Evolutionary conservation across 1,140 invertebrate genomes (phyloP).

Genomic region (Heterodera carotae): DNA sequence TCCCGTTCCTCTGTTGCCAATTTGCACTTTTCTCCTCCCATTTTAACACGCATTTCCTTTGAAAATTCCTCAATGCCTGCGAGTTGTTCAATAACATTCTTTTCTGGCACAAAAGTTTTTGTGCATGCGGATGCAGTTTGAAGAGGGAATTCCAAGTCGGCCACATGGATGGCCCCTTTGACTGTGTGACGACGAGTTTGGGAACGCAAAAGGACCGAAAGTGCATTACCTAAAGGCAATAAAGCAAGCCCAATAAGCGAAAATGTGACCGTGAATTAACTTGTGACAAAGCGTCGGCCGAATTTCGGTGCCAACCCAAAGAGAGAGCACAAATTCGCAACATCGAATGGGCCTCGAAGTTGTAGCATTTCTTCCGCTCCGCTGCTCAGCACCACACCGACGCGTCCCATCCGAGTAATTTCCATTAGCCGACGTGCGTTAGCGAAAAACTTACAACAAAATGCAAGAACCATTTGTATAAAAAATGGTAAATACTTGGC

Average conservation of each 20-base stretch:
- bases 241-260: background rate
- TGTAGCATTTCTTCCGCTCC: slow-evolving; percentile 55
- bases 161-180: slow-evolving; percentile 55
- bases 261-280: slow-evolving; percentile 26
- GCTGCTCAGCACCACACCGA: slow-evolving; percentile 49
- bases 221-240: slow-evolving; percentile 52
- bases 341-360: slow-evolving; percentile 61
- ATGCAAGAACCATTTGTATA: background rate
- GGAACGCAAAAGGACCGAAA: slow-evolving; percentile 51
- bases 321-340: slow-evolving; percentile 54
- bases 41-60: slow-evolving; percentile 12
- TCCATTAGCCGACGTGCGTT: slow-evolving; percentile 41
- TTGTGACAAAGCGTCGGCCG: slow-evolving; percentile 41
- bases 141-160: slow-evolving; percentile 37
- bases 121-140: background rate
- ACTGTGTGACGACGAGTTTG: slow-evolving; percentile 52
- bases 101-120: background rate
- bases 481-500: slow-evolving; percentile 46
- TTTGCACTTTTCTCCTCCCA: background rate
- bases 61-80: slow-evolving; percentile 51
- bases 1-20: background rate
- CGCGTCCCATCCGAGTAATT: slow-evolving; percentile 38
- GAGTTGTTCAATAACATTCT: slow-evolving; percentile 22
- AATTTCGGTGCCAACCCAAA: slow-evolving; percentile 47
- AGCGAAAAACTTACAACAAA: slow-evolving; percentile 43